Evolutionary conservation across 2,888 invertebrate species (phyloP).

Genomic region (Hirtodrosophila confusa): DNA sequence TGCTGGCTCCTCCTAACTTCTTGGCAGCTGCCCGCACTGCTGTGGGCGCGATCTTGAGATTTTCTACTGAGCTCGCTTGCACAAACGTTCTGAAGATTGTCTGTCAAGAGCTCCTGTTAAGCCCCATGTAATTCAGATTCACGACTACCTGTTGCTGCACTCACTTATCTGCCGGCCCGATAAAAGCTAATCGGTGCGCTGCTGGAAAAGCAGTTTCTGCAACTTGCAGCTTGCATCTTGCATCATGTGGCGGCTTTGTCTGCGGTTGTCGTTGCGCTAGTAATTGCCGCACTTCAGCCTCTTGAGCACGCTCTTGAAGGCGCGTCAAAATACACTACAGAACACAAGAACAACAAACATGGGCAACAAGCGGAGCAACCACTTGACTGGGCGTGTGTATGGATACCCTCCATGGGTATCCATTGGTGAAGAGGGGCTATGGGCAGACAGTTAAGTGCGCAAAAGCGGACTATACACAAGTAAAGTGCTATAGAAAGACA

Average conservation of each 20-base stretch:
- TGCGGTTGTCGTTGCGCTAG: slow-evolving; percentile 29
- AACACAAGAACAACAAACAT: slow-evolving; percentile 30
- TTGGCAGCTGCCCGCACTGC: slow-evolving; percentile 1
- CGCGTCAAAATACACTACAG: slow-evolving; percentile 66
- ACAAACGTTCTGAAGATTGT: slow-evolving; percentile 9
- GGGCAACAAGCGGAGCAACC: slow-evolving; percentile 36
- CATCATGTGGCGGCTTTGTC: slow-evolving; percentile 32
- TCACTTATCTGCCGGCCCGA: slow-evolving; percentile 1
- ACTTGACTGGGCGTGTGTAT: slow-evolving; percentile 45
- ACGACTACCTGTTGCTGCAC: too few species aligned
- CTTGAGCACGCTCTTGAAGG: slow-evolving; percentile 48
- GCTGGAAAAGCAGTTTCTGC: slow-evolving; percentile 15
- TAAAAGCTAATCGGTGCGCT: slow-evolving; percentile 20
- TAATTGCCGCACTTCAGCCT: slow-evolving; percentile 65
- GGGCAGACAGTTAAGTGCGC: slow-evolving; percentile 31
- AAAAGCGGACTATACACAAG: slow-evolving; percentile 45
- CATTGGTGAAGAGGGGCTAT: not conserved
- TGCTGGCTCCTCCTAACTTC: slow-evolving; percentile 16
- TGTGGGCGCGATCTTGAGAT: too few species aligned
- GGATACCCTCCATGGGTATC: slow-evolving; percentile 10
- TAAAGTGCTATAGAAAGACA: slow-evolving; percentile 54
- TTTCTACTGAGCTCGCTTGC: not conserved
- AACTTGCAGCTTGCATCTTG: slow-evolving; percentile 15
- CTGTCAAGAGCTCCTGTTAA: not conserved
- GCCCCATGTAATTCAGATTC: slow-evolving; percentile 2